Percentiles rank a stretch among this genome's conserved stretches.
Conservation (phyloP, 2,113 vertebrate genomes). For the Uria lomvia region DNA sequence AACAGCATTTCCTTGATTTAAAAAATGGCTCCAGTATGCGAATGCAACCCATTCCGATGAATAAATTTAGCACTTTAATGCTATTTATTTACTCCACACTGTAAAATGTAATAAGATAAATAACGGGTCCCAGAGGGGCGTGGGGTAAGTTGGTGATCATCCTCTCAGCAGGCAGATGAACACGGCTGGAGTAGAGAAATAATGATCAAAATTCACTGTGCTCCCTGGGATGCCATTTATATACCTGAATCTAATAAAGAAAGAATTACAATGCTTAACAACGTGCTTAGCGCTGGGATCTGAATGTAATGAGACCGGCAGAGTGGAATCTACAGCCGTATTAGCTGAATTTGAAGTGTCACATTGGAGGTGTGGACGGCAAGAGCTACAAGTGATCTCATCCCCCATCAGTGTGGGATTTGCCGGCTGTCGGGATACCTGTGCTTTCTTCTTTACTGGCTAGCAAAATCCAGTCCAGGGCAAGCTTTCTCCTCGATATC, state of each 20-base stretch:
- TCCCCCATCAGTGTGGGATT: not conserved
- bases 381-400: rapidly evolving
- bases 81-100: constrained; percentile 72
- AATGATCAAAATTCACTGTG: constrained; percentile 68
- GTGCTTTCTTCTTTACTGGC: not conserved
- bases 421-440: not conserved
- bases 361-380: not conserved
- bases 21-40: constrained; percentile 16
- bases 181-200: constrained; percentile 58
- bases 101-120: constrained; percentile 71
- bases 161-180: constrained; percentile 65
- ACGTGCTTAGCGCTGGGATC: not conserved
- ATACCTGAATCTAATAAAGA: constrained; percentile 65
- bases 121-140: constrained; percentile 56
- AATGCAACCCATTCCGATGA: constrained; percentile 41
- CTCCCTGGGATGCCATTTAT: constrained; percentile 63
- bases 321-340: not conserved
- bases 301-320: not conserved
- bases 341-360: not conserved
- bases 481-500: not conserved
- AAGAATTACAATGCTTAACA: constrained; percentile 53
- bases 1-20: constrained; percentile 52
- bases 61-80: constrained; percentile 70
- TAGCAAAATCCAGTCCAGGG: not conserved
- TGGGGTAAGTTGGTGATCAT: constrained; percentile 67